phyloP scores from a whole-genome alignment of 2,797 vertebrate genomes.

The Rhinogobio ventralis region DNA sequence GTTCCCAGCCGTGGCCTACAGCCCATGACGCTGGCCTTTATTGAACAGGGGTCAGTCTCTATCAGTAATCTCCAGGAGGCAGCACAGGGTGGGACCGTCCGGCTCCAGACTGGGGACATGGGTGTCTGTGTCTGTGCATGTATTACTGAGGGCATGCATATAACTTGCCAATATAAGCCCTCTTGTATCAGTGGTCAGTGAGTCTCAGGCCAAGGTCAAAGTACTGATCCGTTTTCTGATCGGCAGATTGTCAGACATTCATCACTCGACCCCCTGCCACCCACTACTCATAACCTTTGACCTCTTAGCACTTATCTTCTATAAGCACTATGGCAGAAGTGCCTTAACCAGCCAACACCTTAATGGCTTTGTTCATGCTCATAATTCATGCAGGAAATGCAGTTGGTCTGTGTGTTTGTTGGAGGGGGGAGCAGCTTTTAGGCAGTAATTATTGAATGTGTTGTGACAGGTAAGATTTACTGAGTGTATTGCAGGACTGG shows the following conservation, averaged over 20 bases:
- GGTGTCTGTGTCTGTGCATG: constrained; percentile 37
- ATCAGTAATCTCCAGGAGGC: constrained; percentile 57
- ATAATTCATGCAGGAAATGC: constrained; percentile 58
- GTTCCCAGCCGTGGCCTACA: constrained; percentile 58
- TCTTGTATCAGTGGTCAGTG: constrained; percentile 46
- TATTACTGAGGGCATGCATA: constrained; percentile 26
- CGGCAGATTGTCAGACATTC: constrained; percentile 73
- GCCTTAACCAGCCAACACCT: constrained; percentile 57
- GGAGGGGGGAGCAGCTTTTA: constrained; percentile 37
- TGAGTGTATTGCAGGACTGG: background rate
- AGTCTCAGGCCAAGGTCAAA: constrained; percentile 63
- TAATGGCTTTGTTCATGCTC: constrained; percentile 55
- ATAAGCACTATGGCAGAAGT: constrained; percentile 56
- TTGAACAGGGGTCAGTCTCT: constrained; percentile 61
- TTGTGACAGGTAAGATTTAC: constrained; percentile 41
- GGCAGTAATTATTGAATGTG: constrained; percentile 36
- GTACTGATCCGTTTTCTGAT: constrained; percentile 70
- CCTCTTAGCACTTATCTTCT: constrained; percentile 63
- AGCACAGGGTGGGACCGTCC: constrained; percentile 31
- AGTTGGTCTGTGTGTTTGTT: constrained; percentile 35
- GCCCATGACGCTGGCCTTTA: constrained; percentile 58
- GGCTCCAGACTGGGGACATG: constrained; percentile 21
- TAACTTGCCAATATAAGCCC: constrained; percentile 8
- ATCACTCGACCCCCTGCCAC: constrained; percentile 60
- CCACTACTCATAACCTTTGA: constrained; percentile 58